Percentiles rank a stretch among this genome's conserved stretches.
Conservation (phyloP, 2,888 invertebrate genomes). For the Folsomia manolachei region DNA sequence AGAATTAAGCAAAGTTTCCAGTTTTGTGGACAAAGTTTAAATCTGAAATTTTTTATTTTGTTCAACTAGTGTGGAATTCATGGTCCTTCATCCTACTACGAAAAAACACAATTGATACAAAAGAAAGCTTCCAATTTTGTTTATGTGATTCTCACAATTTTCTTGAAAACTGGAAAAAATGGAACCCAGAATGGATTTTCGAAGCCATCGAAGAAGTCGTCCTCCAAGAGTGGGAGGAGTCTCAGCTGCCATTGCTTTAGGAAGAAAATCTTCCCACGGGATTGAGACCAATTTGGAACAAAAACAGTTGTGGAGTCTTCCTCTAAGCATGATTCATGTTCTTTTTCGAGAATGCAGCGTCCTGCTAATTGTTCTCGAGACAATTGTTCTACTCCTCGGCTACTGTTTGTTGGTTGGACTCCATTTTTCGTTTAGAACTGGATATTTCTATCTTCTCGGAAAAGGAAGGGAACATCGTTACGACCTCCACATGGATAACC, state of each 20-base stretch:
- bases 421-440: slow-evolving; percentile 23
- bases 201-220: not conserved
- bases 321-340: slow-evolving; percentile 17
- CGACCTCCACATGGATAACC: not conserved
- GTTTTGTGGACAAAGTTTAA: no score
- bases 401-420: slow-evolving; percentile 32
- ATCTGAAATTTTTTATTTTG: no score
- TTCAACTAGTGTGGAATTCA: not conserved
- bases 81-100: not conserved
- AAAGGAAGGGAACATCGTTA: not conserved
- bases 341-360: slow-evolving; percentile 26
- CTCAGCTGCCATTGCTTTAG: not conserved
- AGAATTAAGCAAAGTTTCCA: no score
- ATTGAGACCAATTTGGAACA: not conserved
- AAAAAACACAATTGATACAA: not conserved
- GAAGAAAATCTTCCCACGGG: not conserved
- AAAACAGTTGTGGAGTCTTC: slow-evolving; percentile 11
- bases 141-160: not conserved
- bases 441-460: slow-evolving; percentile 2
- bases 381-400: slow-evolving; percentile 26
- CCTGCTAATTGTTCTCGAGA: slow-evolving; percentile 29
- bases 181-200: not conserved
- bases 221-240: no score
- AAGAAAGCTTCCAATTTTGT: not conserved
- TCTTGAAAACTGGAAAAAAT: not conserved